phyloP scores from a whole-genome alignment of 2,113 vertebrate genomes.

The Nibea albiflora region DNA sequence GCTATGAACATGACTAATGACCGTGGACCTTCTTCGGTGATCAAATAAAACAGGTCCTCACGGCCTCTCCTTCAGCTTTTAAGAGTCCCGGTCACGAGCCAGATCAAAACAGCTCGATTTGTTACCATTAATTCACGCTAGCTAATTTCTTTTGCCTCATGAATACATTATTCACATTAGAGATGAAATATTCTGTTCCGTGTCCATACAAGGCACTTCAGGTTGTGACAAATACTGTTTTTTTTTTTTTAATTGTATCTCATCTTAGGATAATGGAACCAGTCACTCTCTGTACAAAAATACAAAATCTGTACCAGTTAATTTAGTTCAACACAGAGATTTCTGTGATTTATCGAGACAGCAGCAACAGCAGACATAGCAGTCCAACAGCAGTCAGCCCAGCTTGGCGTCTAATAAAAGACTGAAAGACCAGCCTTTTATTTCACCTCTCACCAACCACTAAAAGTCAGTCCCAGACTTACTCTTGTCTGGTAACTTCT shows the following conservation, averaged over 20 bases:
- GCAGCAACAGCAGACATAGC: too few relatives aligned
- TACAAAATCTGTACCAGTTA: not conserved
- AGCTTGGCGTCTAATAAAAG: too few relatives aligned
- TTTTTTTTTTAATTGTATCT: not conserved
- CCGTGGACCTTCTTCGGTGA: slow-evolving; percentile 7
- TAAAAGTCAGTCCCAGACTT: too few relatives aligned
- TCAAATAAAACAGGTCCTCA: slow-evolving; percentile 43
- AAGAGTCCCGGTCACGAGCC: slow-evolving; percentile 7
- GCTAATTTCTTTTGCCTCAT: not conserved
- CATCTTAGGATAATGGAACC: not conserved
- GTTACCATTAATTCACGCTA: not conserved
- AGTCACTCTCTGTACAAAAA: too few relatives aligned
- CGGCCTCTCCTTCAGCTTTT: not conserved
- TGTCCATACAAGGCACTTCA: not conserved
- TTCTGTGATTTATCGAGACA: too few relatives aligned
- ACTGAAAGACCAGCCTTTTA: too few relatives aligned
- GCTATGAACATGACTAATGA: slow-evolving; percentile 26
- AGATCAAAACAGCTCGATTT: slow-evolving; percentile 37
- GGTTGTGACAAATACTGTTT: not conserved
- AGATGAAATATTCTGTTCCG: not conserved
- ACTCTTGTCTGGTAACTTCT: too few relatives aligned
- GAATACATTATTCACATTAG: slow-evolving; percentile 25
- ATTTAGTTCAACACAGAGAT: too few relatives aligned
- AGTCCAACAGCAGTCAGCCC: too few relatives aligned
- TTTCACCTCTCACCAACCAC: too few relatives aligned